Percentiles rank a stretch among this genome's conserved stretches.
Conservation (phyloP, 2,888 invertebrate species). For the Eupithecia insigniata region DNA sequence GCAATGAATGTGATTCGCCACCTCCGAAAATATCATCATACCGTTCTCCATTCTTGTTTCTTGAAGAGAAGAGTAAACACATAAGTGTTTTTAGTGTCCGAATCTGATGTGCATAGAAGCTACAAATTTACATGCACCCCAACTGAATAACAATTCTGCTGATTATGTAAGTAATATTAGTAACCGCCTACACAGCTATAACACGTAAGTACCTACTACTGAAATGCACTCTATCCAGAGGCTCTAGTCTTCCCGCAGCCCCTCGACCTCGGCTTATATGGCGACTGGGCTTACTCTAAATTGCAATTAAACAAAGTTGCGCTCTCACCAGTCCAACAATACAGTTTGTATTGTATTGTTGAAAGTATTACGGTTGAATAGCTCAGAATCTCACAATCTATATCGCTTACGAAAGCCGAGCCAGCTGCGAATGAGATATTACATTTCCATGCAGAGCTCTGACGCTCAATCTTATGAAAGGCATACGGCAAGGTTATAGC, state of each 20-base stretch:
- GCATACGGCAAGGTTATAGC: slow-evolving; percentile 31
- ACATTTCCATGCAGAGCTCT: slow-evolving; percentile 56
- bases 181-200: background rate
- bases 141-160: background rate
- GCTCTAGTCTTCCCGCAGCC: slow-evolving; percentile 60
- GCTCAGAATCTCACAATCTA: slow-evolving; percentile 46
- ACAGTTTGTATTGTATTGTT: slow-evolving; percentile 40
- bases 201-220: background rate
- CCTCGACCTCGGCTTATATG: slow-evolving; percentile 72
- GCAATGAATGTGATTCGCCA: slow-evolving; percentile 1
- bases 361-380: slow-evolving; percentile 30
- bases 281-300: slow-evolving; percentile 73
- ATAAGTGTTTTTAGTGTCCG: background rate
- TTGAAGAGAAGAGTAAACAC: background rate
- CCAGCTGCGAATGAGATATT: slow-evolving; percentile 59
- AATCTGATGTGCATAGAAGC: too few species aligned
- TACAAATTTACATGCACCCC: too few species aligned
- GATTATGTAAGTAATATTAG: background rate
- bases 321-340: slow-evolving; percentile 49
- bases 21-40: background rate
- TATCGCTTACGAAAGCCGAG: slow-evolving; percentile 47
- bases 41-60: background rate
- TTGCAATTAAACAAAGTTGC: slow-evolving; percentile 73
- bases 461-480: slow-evolving; percentile 52
- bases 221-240: slow-evolving; percentile 57